These are phyloP conservation scores for Mirza zaza DNA, from an alignment of 2,113 vertebrate species.

Conservation along the genomic window DNA sequence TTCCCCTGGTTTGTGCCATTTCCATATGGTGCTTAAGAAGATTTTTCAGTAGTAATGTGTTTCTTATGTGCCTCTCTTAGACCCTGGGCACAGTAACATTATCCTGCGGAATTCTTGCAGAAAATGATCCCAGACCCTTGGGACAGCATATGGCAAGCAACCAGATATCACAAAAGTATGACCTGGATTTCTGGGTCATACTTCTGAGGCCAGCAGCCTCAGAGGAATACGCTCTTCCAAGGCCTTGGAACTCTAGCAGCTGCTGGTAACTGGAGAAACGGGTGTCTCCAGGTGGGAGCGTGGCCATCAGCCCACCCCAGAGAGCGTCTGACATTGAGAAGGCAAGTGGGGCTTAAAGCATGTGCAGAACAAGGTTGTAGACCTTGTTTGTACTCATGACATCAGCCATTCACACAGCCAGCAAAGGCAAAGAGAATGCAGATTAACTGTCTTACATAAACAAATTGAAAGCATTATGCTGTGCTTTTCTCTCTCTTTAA, in stretches of 20 bases:
- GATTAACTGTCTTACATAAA: neutral
- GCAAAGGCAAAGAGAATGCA: neutral
- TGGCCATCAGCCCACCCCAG: neutral
- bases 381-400: neutral
- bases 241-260: neutral
- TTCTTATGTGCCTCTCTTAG: neutral
- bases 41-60: neutral
- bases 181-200: neutral
- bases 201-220: neutral
- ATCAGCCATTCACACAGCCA: neutral
- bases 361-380: conserved; percentile 15
- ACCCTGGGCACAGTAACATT: neutral
- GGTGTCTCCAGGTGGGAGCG: neutral
- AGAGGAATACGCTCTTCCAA: neutral
- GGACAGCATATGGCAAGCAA: conserved; percentile 2
- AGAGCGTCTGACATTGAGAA: neutral
- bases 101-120: conserved; percentile 33
- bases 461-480: neutral
- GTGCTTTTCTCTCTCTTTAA: fast-evolving
- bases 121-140: conserved; percentile 30
- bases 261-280: neutral
- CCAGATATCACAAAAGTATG: neutral
- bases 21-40: neutral
- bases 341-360: neutral
- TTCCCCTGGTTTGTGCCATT: neutral